Percentiles rank a stretch among this genome's conserved stretches.
Evolutionary conservation across 2,113 vertebrate genomes (phyloP).

Genomic region (Craseonycteris thonglongyai): DNA sequence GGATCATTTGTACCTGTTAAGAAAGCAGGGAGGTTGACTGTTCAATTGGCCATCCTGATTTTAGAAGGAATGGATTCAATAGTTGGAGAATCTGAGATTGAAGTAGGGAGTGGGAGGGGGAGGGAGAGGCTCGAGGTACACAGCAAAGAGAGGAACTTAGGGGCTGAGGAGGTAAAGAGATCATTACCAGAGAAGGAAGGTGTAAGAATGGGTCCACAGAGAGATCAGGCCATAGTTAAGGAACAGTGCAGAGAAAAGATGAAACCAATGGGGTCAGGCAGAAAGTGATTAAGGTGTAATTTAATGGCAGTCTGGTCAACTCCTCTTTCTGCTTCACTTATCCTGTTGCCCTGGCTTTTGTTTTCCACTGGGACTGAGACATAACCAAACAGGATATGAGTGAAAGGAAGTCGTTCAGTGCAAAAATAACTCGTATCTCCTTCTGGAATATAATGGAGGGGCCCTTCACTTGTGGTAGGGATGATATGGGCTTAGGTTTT

Average conservation of each 20-base stretch:
- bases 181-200: neutral
- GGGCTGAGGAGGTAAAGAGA: neutral
- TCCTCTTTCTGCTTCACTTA: neutral
- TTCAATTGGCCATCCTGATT: neutral
- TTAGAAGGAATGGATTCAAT: neutral
- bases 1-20: neutral
- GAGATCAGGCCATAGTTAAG: neutral
- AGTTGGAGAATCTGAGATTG: neutral
- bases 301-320: neutral
- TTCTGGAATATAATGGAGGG: neutral
- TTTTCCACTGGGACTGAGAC: slow-evolving; percentile 44
- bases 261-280: neutral
- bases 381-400: slow-evolving; percentile 66
- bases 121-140: neutral
- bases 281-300: neutral
- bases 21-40: neutral
- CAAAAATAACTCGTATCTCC: slow-evolving; percentile 58
- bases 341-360: slow-evolving; percentile 30
- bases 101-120: neutral
- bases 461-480: neutral
- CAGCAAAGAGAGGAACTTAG: neutral
- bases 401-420: slow-evolving; percentile 48
- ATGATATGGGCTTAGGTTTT: neutral
- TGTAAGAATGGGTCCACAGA: neutral
- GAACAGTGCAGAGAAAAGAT: neutral